These are phyloP conservation scores for Euphydryas editha DNA, from an alignment of 2,888 invertebrate genomes.

Conservation along the genomic window DNA sequence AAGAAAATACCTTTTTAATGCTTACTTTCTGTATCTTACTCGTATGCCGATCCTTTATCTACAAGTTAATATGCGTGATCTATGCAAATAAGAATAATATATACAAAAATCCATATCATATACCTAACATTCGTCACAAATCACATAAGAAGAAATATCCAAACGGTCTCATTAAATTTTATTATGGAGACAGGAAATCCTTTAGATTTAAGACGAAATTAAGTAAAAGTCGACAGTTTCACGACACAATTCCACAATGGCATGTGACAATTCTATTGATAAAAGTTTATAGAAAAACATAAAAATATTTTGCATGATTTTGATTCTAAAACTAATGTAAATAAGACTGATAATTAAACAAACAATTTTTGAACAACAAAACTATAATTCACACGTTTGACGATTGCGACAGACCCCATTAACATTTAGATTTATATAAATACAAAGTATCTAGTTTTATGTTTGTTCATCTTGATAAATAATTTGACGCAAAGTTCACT, in stretches of 20 bases:
- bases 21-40: too few species aligned
- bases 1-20: too few species aligned
- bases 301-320: not conserved
- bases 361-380: conserved; percentile 20
- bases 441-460: conserved; percentile 30
- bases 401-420: conserved; percentile 41
- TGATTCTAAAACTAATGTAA: not conserved
- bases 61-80: too few species aligned
- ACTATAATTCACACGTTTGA: conserved; percentile 32
- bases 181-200: conserved; percentile 1
- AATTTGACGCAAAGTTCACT: conserved; percentile 37
- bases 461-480: conserved; percentile 39
- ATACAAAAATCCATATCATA: not conserved
- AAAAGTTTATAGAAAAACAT: not conserved
- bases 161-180: not conserved
- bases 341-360: conserved; percentile 9
- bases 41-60: too few species aligned
- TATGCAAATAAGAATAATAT: too few species aligned
- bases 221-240: not conserved
- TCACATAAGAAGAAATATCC: not conserved
- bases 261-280: not conserved
- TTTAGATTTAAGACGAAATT: not conserved
- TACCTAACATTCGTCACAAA: not conserved
- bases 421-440: conserved; percentile 44
- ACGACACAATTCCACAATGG: conserved; percentile 2